phyloP scores from a whole-genome alignment of 2,113 vertebrate species.

The Origma solitaria region DNA sequence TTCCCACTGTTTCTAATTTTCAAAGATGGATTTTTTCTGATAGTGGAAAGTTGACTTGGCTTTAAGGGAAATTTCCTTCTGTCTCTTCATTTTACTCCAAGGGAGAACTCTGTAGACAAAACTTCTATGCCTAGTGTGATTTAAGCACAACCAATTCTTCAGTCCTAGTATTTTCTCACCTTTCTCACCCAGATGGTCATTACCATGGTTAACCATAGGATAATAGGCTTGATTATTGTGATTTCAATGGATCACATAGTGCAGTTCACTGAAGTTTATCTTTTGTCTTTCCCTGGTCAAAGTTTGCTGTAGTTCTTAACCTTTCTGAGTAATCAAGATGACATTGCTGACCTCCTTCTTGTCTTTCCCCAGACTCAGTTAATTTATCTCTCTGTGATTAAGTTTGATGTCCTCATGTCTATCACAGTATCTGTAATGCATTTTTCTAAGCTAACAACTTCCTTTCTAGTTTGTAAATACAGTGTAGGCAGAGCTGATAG shows the following conservation, averaged over 20 bases:
- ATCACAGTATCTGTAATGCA: not conserved
- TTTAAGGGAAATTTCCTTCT: not conserved
- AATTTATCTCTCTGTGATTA: slow-evolving; percentile 13
- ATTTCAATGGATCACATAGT: not conserved
- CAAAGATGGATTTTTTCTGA: slow-evolving; percentile 27
- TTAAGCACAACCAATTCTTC: not conserved
- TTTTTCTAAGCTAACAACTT: slow-evolving; percentile 12
- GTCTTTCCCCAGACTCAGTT: not conserved
- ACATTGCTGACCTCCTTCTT: not conserved
- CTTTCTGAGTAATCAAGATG: slow-evolving; percentile 2
- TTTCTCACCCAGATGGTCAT: not conserved
- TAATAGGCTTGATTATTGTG: not conserved
- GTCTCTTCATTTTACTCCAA: not conserved
- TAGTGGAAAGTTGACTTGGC: not conserved
- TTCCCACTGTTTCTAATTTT: slow-evolving; percentile 45
- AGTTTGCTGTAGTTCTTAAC: not conserved
- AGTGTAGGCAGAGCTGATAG: slow-evolving; percentile 34
- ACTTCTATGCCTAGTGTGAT: not conserved
- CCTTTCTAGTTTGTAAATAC: slow-evolving; percentile 46
- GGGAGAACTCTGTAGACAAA: not conserved
- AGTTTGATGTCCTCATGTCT: slow-evolving; percentile 14
- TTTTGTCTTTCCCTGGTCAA: not conserved
- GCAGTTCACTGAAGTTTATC: not conserved
- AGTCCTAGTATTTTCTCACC: not conserved
- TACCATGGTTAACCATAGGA: not conserved